These are phyloP conservation scores for Lithodes maja DNA, from an alignment of 2,888 invertebrate genomes.

Conservation along the genomic window DNA sequence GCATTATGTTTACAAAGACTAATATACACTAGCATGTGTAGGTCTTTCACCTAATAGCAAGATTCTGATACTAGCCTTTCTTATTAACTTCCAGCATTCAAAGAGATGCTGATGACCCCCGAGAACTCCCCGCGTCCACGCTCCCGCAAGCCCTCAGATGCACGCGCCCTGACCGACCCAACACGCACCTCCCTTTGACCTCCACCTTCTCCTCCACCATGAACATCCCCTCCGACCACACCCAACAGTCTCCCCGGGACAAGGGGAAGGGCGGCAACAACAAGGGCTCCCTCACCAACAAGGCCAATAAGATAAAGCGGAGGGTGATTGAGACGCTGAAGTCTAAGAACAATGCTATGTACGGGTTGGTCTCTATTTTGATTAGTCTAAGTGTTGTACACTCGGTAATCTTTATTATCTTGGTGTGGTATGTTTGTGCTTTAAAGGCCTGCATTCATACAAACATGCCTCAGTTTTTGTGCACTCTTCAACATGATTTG, in stretches of 20 bases:
- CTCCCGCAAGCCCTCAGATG: conserved; percentile 80
- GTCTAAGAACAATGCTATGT: conserved; percentile 82
- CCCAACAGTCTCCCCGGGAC: conserved; percentile 54
- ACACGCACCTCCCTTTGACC: conserved; percentile 62
- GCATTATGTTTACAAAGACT: not conserved
- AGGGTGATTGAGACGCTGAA: conserved; percentile 92
- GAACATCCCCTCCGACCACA: conserved; percentile 48
- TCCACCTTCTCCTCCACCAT: conserved; percentile 62
- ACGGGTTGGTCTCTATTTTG: not conserved
- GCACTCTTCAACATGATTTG: too few relatives aligned
- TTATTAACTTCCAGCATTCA: conserved; percentile 77
- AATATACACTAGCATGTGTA: not conserved
- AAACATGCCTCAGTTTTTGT: too few relatives aligned
- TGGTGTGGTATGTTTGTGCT: too few relatives aligned
- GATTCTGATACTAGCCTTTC: not conserved
- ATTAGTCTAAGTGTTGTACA: too few relatives aligned
- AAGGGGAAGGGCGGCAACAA: conserved; percentile 71
- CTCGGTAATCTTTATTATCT: too few relatives aligned
- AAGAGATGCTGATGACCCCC: conserved; percentile 84
- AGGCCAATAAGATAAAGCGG: conserved; percentile 86
- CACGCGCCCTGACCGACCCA: conserved; percentile 72
- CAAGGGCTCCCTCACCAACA: conserved; percentile 82
- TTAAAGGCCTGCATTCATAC: too few relatives aligned
- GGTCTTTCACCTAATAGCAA: not conserved
- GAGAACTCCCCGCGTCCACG: conserved; percentile 88